A percentile compares a stretch with the other conserved stretches of the same genome.
Conservation (phyloP, 2,888 invertebrate genomes). For the Dugesia japonica region DNA sequence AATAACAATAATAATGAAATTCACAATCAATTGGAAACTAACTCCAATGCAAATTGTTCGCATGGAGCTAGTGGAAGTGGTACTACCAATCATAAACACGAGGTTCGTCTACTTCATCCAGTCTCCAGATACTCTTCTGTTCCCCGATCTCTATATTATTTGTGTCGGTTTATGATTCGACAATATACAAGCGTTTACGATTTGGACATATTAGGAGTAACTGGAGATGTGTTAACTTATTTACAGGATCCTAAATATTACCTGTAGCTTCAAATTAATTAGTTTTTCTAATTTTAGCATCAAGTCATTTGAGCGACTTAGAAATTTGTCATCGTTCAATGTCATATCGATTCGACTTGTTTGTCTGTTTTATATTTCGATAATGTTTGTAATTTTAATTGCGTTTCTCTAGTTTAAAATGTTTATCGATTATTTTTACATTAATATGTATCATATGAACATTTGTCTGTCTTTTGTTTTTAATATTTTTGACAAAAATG, state of each 20-base stretch:
- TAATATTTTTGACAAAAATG: background rate
- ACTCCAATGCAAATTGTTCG: background rate
- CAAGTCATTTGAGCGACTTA: background rate
- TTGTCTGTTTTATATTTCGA: background rate
- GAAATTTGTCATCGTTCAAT: background rate
- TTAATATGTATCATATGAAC: background rate
- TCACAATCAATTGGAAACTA: background rate
- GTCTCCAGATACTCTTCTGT: slow-evolving; percentile 4
- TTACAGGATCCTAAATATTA: background rate
- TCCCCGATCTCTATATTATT: slow-evolving; percentile 27
- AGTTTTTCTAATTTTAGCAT: background rate
- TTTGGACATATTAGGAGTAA: background rate
- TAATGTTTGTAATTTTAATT: background rate
- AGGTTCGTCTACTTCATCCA: slow-evolving; percentile 28
- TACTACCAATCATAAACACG: background rate
- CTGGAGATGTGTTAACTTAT: slow-evolving; percentile 11
- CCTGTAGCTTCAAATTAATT: background rate
- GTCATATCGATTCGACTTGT: slow-evolving; percentile 6
- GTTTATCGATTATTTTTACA: background rate
- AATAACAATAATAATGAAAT: background rate
- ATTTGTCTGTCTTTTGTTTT: background rate
- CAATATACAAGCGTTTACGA: slow-evolving; percentile 17
- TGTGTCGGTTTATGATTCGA: slow-evolving; percentile 30
- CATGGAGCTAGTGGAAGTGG: background rate
- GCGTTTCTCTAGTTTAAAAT: slow-evolving; percentile 2